These are phyloP conservation scores for Ctenochaetus hawaiiensis DNA, from an alignment of 2,797 vertebrate species.

Conservation along the genomic window DNA sequence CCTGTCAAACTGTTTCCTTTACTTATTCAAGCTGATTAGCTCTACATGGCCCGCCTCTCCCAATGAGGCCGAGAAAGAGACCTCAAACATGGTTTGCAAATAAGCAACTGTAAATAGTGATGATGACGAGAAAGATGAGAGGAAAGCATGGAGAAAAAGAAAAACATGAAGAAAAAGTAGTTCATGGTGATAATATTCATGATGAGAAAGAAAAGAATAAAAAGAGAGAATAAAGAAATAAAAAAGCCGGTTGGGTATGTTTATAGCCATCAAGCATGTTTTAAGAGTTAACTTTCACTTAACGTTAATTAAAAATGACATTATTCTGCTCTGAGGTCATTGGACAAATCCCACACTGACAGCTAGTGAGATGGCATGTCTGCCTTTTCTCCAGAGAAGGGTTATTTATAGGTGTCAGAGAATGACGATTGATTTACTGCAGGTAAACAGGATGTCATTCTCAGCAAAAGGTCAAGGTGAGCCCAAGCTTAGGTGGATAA, in stretches of 20 bases:
- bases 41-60: conserved; percentile 79
- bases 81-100: conserved; percentile 66
- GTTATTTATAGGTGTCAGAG: conserved; percentile 70
- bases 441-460: conserved; percentile 69
- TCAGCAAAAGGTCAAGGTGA: conserved; percentile 76
- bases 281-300: conserved; percentile 18
- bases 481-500: conserved; percentile 45
- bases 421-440: conserved; percentile 71
- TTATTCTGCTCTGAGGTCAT: neutral
- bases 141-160: neutral
- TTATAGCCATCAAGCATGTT: neutral
- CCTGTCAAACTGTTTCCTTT: conserved; percentile 87
- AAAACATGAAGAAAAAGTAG: neutral
- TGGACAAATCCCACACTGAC: conserved; percentile 24
- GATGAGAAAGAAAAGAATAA: neutral
- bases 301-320: conserved; percentile 29
- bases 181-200: neutral
- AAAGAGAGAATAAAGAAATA: neutral
- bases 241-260: neutral
- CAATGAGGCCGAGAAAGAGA: conserved; percentile 70
- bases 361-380: conserved; percentile 44
- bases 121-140: conserved; percentile 26
- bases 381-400: conserved; percentile 48
- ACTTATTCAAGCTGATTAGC: conserved; percentile 85
- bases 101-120: conserved; percentile 45